Percentiles rank a stretch among this genome's conserved stretches.
Conservation (phyloP, 2,797 vertebrate genomes). For the Enteromius unitaeniatus region DNA sequence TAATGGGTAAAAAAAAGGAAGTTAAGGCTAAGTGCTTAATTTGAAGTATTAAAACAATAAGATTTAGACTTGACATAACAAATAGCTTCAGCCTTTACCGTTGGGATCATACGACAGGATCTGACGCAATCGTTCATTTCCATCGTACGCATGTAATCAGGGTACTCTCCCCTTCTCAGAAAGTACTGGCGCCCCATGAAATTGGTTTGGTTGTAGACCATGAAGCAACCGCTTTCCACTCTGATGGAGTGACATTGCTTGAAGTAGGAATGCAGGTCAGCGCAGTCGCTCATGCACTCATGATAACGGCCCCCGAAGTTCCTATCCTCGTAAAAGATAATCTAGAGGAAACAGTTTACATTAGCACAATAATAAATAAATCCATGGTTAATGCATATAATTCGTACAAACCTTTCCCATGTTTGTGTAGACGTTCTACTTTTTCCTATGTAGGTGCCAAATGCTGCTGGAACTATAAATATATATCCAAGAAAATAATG, state of each 20-base stretch:
- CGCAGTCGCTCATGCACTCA: slow-evolving; percentile 53
- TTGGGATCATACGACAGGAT: slow-evolving; percentile 62
- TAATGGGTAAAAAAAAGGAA: slow-evolving; percentile 33
- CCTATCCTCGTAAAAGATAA: slow-evolving; percentile 47
- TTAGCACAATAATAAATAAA: neutral
- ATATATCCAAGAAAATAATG: slow-evolving; percentile 49
- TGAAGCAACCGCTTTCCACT: slow-evolving; percentile 63
- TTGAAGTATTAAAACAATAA: neutral
- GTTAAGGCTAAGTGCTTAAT: neutral
- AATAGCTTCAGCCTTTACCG: slow-evolving; percentile 44
- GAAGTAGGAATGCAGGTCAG: slow-evolving; percentile 60
- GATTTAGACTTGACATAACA: neutral
- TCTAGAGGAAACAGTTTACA: slow-evolving; percentile 26
- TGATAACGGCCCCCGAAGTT: slow-evolving; percentile 53
- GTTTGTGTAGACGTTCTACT: slow-evolving; percentile 48
- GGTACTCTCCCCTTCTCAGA: slow-evolving; percentile 61
- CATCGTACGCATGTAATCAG: slow-evolving; percentile 63
- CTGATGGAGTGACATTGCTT: slow-evolving; percentile 63
- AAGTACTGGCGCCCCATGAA: slow-evolving; percentile 63
- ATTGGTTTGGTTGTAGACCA: slow-evolving; percentile 62
- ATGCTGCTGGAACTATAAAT: slow-evolving; percentile 65
- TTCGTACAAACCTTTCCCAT: slow-evolving; percentile 75
- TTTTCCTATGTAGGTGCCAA: slow-evolving; percentile 40
- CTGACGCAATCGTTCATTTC: slow-evolving; percentile 64
- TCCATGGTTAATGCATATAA: no score